Evolutionary conservation across 2,113 vertebrate species (phyloP).

Genomic region (Conger conger): DNA sequence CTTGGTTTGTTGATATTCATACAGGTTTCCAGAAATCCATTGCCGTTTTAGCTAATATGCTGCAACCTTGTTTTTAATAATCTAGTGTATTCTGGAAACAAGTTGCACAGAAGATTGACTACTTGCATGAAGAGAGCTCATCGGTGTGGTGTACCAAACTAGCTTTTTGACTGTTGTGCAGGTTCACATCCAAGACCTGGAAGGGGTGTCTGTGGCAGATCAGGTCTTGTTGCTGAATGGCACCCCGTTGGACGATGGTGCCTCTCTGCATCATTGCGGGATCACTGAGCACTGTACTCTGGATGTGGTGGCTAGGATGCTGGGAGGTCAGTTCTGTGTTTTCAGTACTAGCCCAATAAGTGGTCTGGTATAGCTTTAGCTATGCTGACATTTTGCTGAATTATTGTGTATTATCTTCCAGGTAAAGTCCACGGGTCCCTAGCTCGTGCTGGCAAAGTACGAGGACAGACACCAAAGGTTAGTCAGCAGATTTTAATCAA

Average conservation of each 20-base stretch:
- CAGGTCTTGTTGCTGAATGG: slow-evolving; percentile 72
- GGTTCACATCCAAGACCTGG: slow-evolving; percentile 69
- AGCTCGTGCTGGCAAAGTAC: slow-evolving; percentile 79
- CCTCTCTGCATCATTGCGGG: slow-evolving; percentile 63
- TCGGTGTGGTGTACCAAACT: neutral
- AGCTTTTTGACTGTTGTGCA: slow-evolving; percentile 33
- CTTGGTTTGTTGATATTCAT: neutral
- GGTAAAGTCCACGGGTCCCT: slow-evolving; percentile 79
- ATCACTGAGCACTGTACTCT: slow-evolving; percentile 70
- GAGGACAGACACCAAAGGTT: slow-evolving; percentile 79
- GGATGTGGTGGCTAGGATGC: slow-evolving; percentile 69
- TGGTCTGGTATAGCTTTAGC: neutral
- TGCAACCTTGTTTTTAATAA: neutral
- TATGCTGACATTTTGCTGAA: neutral
- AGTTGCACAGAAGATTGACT: neutral
- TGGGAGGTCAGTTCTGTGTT: slow-evolving; percentile 64
- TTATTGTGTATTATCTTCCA: slow-evolving; percentile 25
- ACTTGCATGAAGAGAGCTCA: neutral
- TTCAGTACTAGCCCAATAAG: neutral
- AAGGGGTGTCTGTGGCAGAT: slow-evolving; percentile 69
- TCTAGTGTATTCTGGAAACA: neutral
- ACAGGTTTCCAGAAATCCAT: neutral
- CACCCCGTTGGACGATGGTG: slow-evolving; percentile 68
- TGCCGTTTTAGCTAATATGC: neutral
- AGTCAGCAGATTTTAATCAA: neutral